phyloP scores from a whole-genome alignment of 92 coral and sea anemone species.

The Umimayanthus chanpuru region DNA sequence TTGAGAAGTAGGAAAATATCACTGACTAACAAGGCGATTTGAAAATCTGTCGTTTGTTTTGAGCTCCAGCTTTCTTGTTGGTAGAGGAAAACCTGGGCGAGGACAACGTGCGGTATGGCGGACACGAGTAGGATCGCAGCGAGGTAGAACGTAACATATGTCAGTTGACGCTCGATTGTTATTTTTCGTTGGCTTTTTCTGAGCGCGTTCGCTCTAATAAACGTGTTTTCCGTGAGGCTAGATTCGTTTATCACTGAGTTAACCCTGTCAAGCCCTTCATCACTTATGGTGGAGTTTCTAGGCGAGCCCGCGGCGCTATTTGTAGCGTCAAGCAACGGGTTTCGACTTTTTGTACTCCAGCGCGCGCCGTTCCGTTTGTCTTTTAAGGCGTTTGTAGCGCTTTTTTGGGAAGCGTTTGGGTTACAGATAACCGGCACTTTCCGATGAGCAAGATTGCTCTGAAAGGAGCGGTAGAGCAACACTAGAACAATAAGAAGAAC shows the following conservation, averaged over 20 bases:
- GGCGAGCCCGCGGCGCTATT: neutral
- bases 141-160: slow-evolving; percentile 35
- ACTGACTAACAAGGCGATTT: slow-evolving; percentile 35
- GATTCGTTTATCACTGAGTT: neutral
- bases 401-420: neutral
- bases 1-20: slow-evolving; percentile 37
- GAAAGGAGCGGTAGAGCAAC: slow-evolving; percentile 29
- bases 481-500: slow-evolving; percentile 29
- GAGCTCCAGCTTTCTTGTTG: slow-evolving; percentile 8
- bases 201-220: slow-evolving; percentile 13
- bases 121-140: slow-evolving; percentile 34
- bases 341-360: slow-evolving; percentile 13
- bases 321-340: neutral
- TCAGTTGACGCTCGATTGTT: slow-evolving; percentile 26
- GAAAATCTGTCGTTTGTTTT: slow-evolving; percentile 11
- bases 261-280: slow-evolving; percentile 4
- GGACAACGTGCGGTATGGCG: slow-evolving; percentile 35
- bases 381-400: neutral
- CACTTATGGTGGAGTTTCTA: slow-evolving; percentile 9
- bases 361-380: slow-evolving; percentile 14
- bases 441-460: slow-evolving; percentile 24
- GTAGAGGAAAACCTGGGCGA: slow-evolving; percentile 29
- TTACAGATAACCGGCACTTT: neutral
- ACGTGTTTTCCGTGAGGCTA: neutral
- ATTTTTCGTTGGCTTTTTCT: slow-evolving; percentile 37